Conservation (phyloP, 2,888 invertebrate species). For the Platycnemis pennipes region DNA sequence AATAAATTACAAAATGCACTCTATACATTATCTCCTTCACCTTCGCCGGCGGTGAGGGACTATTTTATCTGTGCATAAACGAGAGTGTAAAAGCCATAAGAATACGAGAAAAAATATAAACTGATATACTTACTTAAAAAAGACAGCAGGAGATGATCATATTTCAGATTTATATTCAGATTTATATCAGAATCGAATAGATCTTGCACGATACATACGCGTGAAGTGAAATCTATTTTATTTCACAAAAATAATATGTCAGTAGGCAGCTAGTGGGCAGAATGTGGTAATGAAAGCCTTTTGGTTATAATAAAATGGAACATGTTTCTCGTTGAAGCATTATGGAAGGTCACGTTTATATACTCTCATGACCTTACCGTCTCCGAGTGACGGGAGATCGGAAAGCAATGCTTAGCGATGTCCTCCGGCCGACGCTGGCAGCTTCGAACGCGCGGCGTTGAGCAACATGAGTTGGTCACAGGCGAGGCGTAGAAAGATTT, state of each 20-base stretch:
- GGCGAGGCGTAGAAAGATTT: not conserved
- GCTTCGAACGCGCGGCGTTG: not conserved
- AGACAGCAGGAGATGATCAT: not conserved
- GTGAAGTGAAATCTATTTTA: not conserved
- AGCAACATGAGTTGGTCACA: not conserved
- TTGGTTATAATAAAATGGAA: conserved; percentile 11
- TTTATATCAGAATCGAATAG: not conserved
- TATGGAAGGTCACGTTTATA: conserved; percentile 22
- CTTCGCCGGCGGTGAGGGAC: too few relatives aligned
- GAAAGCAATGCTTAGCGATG: not conserved
- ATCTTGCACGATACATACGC: not conserved
- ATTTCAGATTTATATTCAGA: not conserved
- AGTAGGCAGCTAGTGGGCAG: not conserved
- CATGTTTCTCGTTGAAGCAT: not conserved
- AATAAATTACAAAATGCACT: too few relatives aligned
- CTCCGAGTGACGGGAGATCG: conserved; percentile 12
- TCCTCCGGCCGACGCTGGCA: not conserved
- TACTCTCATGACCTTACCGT: not conserved
- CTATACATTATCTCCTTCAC: too few relatives aligned
- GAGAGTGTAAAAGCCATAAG: too few relatives aligned
- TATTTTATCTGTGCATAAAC: too few relatives aligned
- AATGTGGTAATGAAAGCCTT: not conserved
- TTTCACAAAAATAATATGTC: not conserved
- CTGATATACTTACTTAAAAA: not conserved
- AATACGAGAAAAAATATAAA: not conserved